Percentiles rank a stretch among this genome's conserved stretches.
Conservation (phyloP, 2,797 vertebrate species). For the Myiothlypis chrysogaster region DNA sequence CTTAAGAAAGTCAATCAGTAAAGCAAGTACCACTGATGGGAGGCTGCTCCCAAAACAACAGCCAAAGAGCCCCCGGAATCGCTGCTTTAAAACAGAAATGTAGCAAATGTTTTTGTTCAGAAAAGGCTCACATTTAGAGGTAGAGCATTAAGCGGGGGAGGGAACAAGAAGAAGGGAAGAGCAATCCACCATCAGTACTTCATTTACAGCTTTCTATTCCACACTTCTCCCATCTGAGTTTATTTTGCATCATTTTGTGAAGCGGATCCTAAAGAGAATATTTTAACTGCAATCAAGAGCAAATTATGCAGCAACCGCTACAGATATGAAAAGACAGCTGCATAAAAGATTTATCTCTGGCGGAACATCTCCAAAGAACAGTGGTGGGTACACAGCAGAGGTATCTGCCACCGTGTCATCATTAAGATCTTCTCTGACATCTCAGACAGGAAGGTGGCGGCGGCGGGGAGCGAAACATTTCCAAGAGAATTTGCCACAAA, state of each 20-base stretch:
- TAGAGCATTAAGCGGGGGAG: not conserved
- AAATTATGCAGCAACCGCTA: conserved; percentile 56
- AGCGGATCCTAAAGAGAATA: conserved; percentile 66
- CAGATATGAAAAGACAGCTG: conserved; percentile 70
- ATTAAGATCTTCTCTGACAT: conserved; percentile 29
- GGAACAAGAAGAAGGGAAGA: not conserved
- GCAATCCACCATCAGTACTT: conserved; percentile 38
- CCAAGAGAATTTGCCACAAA: conserved; percentile 58
- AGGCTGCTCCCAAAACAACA: not conserved
- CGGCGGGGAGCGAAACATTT: not conserved
- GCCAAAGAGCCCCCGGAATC: not conserved
- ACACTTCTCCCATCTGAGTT: conserved; percentile 69
- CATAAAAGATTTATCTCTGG: conserved; percentile 59
- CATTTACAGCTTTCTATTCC: conserved; percentile 27
- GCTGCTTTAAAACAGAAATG: not conserved
- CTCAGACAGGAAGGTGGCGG: not conserved
- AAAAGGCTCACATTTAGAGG: conserved; percentile 31
- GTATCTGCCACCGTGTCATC: conserved; percentile 22
- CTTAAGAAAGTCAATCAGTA: not conserved
- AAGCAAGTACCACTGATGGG: not conserved
- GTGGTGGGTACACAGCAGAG: conserved; percentile 35
- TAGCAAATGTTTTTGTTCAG: not conserved
- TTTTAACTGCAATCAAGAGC: conserved; percentile 74
- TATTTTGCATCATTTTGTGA: conserved; percentile 71
- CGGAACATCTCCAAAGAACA: conserved; percentile 47